phyloP scores from a whole-genome alignment of 2,797 vertebrate species.

The Enteromius fasciolatus region DNA sequence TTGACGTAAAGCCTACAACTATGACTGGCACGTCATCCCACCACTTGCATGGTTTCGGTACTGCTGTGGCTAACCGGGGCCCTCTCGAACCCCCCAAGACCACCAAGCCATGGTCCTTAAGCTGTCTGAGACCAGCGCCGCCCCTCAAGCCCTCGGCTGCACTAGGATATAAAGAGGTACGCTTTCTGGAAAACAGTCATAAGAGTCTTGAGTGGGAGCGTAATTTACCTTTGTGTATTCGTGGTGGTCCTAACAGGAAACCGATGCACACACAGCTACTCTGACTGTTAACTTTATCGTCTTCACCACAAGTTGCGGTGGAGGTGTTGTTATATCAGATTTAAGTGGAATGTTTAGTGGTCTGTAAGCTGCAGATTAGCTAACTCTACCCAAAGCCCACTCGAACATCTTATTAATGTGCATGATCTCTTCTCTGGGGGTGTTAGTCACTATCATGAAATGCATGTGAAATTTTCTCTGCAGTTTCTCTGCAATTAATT shows the following conservation, averaged over 20 bases:
- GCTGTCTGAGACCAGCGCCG: conserved; percentile 95
- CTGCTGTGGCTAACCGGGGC: conserved; percentile 78
- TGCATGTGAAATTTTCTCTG: conserved; percentile 56
- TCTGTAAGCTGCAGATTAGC: not conserved
- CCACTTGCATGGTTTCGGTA: conserved; percentile 81
- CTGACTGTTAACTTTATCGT: conserved; percentile 3
- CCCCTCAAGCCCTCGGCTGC: conserved; percentile 96
- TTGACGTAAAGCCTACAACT: conserved; percentile 72
- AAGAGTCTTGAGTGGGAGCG: conserved; percentile 46
- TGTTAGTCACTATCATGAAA: not conserved
- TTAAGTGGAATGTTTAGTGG: conserved; percentile 22
- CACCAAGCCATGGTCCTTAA: conserved; percentile 95
- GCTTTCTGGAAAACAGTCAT: conserved; percentile 46
- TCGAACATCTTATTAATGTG: not conserved
- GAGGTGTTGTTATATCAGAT: conserved; percentile 13
- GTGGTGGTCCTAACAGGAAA: conserved; percentile 51
- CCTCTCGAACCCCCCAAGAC: conserved; percentile 92
- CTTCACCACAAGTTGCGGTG: conserved; percentile 37
- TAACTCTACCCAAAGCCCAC: not conserved
- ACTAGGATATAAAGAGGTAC: conserved; percentile 97
- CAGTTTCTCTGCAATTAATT: conserved; percentile 55
- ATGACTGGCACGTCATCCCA: conserved; percentile 71
- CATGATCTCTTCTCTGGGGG: not conserved
- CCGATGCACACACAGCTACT: not conserved
- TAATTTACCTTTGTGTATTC: conserved; percentile 41